These are phyloP conservation scores for Epizoanthus scotinus DNA, from an alignment of 92 coral and sea anemone genomes.

Conservation along the genomic window DNA sequence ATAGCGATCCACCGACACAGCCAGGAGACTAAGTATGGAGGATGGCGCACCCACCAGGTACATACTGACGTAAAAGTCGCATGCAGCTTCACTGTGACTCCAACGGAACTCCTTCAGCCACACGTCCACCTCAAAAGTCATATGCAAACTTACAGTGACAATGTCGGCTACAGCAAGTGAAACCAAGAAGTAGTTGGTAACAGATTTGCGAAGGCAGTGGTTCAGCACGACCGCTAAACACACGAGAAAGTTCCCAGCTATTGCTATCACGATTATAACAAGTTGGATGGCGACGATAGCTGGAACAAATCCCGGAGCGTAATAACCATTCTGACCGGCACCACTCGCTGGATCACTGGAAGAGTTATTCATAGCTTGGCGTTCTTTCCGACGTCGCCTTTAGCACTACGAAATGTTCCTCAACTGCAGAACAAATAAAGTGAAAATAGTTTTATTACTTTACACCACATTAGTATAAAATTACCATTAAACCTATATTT, in stretches of 20 bases:
- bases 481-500: no score
- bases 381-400: not conserved
- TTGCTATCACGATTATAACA: not conserved
- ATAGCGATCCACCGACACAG: constrained; percentile 38
- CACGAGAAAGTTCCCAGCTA: constrained; percentile 28
- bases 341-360: not conserved
- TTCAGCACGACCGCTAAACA: constrained; percentile 31
- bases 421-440: constrained; percentile 20
- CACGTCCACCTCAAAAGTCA: constrained; percentile 25
- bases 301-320: not conserved
- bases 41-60: constrained; percentile 18
- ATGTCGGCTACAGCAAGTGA: constrained; percentile 44
- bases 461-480: not conserved
- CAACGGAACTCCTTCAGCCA: constrained; percentile 8
- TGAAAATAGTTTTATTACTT: not conserved
- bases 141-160: constrained; percentile 2
- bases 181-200: constrained; percentile 31
- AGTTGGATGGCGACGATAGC: not conserved
- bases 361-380: constrained; percentile 17
- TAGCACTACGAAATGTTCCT: not conserved
- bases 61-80: constrained; percentile 19
- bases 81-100: constrained; percentile 8
- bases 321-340: not conserved
- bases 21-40: constrained; percentile 25
- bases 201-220: constrained; percentile 32